Percentiles rank a stretch among this genome's conserved stretches.
Evolutionary conservation across 2,888 invertebrate genomes (phyloP).

Genomic region (Pantelozetes paolii): DNA sequence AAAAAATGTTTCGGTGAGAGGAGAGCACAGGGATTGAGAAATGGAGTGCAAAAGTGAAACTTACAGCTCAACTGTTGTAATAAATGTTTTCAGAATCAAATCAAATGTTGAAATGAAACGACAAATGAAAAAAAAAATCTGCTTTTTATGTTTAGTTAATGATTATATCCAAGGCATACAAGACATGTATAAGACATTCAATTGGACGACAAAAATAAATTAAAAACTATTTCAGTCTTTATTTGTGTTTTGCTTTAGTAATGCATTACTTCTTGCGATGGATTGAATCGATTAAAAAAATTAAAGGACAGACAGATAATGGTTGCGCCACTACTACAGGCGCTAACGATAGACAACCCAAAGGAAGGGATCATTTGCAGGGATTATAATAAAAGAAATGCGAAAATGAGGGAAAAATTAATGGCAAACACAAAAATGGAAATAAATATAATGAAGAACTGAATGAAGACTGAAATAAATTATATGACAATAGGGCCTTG

Average conservation of each 20-base stretch:
- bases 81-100: background rate
- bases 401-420: slow-evolving; percentile 33
- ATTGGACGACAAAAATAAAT: slow-evolving; percentile 9
- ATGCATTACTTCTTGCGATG: slow-evolving; percentile 7
- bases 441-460: slow-evolving; percentile 14
- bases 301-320: slow-evolving; percentile 29
- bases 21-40: slow-evolving; percentile 17
- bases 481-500: slow-evolving; percentile 31
- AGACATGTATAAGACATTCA: background rate
- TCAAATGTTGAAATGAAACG: background rate
- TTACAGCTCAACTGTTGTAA: background rate
- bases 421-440: slow-evolving; percentile 25
- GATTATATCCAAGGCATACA: background rate
- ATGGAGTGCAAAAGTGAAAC: slow-evolving; percentile 3
- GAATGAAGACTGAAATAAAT: slow-evolving; percentile 16
- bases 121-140: too few species aligned
- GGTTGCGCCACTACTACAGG: background rate
- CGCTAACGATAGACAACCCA: background rate
- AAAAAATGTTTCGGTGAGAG: background rate
- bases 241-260: background rate
- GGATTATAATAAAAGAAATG: slow-evolving; percentile 28
- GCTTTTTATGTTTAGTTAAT: background rate
- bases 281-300: slow-evolving; percentile 35
- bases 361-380: slow-evolving; percentile 29
- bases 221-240: slow-evolving; percentile 17